These are phyloP conservation scores for Montipora cactus DNA, from an alignment of 64 coral and sea anemone genomes.

Conservation along the genomic window DNA sequence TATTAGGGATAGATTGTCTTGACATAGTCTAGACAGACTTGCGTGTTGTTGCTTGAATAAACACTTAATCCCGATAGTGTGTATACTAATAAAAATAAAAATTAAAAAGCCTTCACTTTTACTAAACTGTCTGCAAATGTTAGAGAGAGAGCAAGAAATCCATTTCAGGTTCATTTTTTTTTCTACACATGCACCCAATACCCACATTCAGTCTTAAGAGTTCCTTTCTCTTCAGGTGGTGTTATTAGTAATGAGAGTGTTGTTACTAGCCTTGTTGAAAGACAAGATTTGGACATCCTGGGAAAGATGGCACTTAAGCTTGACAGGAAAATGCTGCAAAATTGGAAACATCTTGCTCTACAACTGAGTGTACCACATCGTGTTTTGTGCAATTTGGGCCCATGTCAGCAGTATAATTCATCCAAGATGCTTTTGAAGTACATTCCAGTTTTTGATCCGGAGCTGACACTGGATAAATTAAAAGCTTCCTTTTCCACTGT, in stretches of 20 bases:
- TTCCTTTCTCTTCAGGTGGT: constrained; percentile 29
- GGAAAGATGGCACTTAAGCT: constrained; percentile 70
- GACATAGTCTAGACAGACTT: too few species aligned
- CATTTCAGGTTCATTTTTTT: not conserved
- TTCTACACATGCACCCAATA: not conserved
- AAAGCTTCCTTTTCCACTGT: constrained; percentile 54
- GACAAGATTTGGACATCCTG: constrained; percentile 71
- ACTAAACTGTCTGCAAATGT: too few species aligned
- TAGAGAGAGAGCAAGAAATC: too few species aligned
- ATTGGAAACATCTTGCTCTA: constrained; percentile 75
- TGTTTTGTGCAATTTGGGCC: constrained; percentile 80
- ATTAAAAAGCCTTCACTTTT: too few species aligned
- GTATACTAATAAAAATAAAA: too few species aligned
- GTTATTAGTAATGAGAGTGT: constrained; percentile 74
- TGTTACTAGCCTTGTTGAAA: constrained; percentile 69
- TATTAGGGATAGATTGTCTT: too few species aligned
- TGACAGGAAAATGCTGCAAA: constrained; percentile 45
- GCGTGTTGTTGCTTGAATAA: too few species aligned
- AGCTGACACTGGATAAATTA: constrained; percentile 72
- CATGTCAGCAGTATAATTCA: constrained; percentile 75
- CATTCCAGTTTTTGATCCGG: constrained; percentile 90
- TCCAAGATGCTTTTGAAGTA: constrained; percentile 79
- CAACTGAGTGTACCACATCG: constrained; percentile 76
- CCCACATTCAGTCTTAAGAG: not conserved
- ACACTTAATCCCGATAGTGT: too few species aligned